Base-by-base conservation (phyloP, 1,140 invertebrate species). In the Ephestia elutella region DNA sequence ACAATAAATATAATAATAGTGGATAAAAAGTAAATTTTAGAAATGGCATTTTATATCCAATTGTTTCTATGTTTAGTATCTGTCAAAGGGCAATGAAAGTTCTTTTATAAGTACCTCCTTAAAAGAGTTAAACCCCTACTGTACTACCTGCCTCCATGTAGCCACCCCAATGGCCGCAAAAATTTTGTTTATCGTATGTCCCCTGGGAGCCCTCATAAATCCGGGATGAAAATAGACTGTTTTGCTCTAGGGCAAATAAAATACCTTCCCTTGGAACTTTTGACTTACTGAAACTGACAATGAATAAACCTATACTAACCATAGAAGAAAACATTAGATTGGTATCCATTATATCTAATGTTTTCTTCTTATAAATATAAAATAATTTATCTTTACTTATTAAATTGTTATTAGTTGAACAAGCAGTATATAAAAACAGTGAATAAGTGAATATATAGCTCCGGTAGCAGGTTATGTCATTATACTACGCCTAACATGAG, bases 401-500 rank as follows among this genome's bases (percentile, higher is more conserved):
- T 7, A 25, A 25, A 25, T 25, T 25, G 7, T 25, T 25, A 3
- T 25, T 25, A 25, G 21, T 25, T 3, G 21, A 25, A 4, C 9
- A 32, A 28, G 8, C 25, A 28, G 25, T 3, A 28, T 28, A 28
- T 5, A 28, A 28, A 8, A 7, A 38, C 32, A 38, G 13, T 38
- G 5, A n/a, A 5, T 5, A 25, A 25, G 32, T 35, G 32, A 15
- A 44, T 44, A 44, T 44, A 15, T 2, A 32, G 9, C 30, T 11
- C 11, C 30, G 38, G 38, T 17, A 15, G 38, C 38, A 44, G n/a
- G 38, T 44, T 15, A 44, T 5, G 32, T 38, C 11, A 50, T 20
- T n/a, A n/a, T 53, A 53, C 20, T 21, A n/a, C 9, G 20, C 18
- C 50, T 20, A 53, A 53, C 38, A 44, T 44, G 11, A 25, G 50